Percentiles rank a stretch among this genome's conserved stretches.
These are phyloP conservation scores for Euplagia quadripunctaria DNA, from an alignment of 2,888 invertebrate species.

Conservation along the genomic window DNA sequence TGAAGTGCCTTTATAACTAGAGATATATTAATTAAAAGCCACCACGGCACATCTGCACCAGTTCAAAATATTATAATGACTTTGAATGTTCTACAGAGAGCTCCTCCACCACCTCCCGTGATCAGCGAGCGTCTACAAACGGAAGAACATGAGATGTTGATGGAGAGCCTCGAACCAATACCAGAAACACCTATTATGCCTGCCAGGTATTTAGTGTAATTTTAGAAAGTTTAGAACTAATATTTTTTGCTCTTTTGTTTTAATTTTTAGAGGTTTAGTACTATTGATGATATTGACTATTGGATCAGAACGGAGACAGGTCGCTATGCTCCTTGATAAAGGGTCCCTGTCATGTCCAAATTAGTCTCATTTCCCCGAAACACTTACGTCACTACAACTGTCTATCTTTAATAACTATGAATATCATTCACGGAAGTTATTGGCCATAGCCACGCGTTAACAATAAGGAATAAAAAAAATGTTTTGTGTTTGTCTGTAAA, in stretches of 20 bases:
- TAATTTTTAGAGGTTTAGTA: neutral
- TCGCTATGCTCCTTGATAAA: too few species aligned
- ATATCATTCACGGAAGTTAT: too few species aligned
- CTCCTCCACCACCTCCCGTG: conserved; percentile 85
- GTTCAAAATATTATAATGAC: neutral
- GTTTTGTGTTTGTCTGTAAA: too few species aligned
- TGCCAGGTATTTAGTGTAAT: conserved; percentile 66
- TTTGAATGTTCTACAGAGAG: conserved; percentile 63
- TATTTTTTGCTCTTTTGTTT: neutral
- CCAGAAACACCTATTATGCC: conserved; percentile 88
- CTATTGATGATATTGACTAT: too few species aligned
- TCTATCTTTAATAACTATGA: too few species aligned
- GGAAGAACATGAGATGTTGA: conserved; percentile 79
- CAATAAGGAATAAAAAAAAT: too few species aligned
- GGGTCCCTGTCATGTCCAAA: too few species aligned
- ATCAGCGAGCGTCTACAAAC: conserved; percentile 81
- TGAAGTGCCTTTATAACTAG: neutral
- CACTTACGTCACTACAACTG: too few species aligned
- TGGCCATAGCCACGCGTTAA: too few species aligned
- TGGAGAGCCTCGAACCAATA: conserved; percentile 87
- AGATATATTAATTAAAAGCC: neutral
- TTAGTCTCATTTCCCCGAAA: too few species aligned
- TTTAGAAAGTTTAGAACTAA: neutral
- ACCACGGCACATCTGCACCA: neutral
- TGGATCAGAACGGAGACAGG: too few species aligned